A percentile compares a stretch with the other conserved stretches of the same genome.
Conservation (phyloP, 2,797 vertebrate genomes). For the Coreius guichenoti region DNA sequence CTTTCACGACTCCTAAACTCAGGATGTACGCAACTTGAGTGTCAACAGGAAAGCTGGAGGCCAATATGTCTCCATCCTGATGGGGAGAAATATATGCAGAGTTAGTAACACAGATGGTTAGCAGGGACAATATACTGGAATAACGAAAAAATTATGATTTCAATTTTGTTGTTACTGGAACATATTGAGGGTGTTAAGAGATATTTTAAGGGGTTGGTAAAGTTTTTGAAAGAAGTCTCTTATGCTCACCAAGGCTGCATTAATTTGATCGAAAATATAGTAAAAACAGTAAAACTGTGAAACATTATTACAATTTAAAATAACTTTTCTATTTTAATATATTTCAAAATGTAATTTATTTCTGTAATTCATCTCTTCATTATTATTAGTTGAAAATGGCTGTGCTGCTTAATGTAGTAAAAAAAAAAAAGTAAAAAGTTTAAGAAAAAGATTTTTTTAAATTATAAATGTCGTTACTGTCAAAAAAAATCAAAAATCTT, state of each 20-base stretch:
- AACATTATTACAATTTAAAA: neutral
- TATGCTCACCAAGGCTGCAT: neutral
- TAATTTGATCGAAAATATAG: neutral
- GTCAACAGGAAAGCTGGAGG: constrained; percentile 95
- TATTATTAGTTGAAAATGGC: no score
- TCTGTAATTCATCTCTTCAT: no score
- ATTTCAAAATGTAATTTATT: neutral
- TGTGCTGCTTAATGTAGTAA: no score
- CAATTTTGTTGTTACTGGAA: neutral
- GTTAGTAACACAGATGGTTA: neutral
- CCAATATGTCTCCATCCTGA: constrained; percentile 98
- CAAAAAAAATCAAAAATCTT: neutral
- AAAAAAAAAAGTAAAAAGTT: no score
- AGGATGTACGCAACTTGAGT: constrained; percentile 99
- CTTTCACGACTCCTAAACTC: constrained; percentile 97
- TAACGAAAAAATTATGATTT: neutral
- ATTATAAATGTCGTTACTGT: neutral
- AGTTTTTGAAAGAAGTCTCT: neutral
- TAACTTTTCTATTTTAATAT: neutral
- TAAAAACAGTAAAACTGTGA: neutral
- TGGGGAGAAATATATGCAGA: constrained; percentile 44
- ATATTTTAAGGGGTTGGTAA: neutral
- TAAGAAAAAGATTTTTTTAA: no score
- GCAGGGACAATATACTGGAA: neutral
- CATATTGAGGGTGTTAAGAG: neutral